These are phyloP conservation scores for Galerucella nymphaeae DNA, from an alignment of 2,888 invertebrate genomes.

Conservation along the genomic window DNA sequence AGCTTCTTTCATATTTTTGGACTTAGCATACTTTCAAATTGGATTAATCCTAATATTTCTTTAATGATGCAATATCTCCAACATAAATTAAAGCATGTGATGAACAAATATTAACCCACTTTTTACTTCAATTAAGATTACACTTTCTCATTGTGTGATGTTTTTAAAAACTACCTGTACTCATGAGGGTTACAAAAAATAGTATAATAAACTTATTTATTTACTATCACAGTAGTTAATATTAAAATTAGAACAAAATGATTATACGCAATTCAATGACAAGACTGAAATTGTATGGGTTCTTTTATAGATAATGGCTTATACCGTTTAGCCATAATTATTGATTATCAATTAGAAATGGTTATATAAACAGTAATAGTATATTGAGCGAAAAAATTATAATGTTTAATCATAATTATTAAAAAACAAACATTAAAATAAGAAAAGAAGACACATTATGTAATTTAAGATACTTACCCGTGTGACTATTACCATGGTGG, in stretches of 20 bases:
- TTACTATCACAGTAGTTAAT: too few species aligned
- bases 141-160: slow-evolving; percentile 11
- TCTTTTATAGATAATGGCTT: not conserved
- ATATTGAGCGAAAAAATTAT: too few species aligned
- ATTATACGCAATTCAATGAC: not conserved
- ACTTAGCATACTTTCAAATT: not conserved
- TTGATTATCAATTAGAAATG: not conserved
- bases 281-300: not conserved
- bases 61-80: not conserved
- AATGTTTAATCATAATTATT: too few species aligned
- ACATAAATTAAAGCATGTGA: too few species aligned
- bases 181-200: slow-evolving; percentile 12
- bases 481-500: slow-evolving; percentile 68
- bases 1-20: not conserved
- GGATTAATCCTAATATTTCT: not conserved
- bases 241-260: not conserved
- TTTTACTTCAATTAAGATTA: slow-evolving; percentile 14
- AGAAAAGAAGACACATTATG: not conserved
- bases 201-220: not conserved
- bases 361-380: not conserved
- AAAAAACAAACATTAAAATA: too few species aligned
- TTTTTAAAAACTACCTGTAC: slow-evolving; percentile 12
- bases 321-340: not conserved
- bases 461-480: slow-evolving; percentile 62
- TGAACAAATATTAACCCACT: slow-evolving; percentile 18